Conservation (phyloP, 2,888 invertebrate genomes). For the Merodon equestris region DNA sequence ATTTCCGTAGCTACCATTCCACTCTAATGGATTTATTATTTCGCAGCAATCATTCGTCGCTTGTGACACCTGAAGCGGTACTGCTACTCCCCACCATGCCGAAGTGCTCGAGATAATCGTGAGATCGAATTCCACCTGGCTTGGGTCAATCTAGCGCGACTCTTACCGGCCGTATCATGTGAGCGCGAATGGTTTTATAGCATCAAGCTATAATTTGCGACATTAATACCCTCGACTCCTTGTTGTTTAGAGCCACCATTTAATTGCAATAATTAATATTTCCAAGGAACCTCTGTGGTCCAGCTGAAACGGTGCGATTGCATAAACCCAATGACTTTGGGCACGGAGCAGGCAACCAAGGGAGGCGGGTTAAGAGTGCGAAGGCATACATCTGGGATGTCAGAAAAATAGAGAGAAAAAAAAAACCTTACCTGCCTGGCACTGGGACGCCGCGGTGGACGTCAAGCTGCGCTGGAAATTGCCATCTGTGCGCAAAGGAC, state of each 20-base stretch:
- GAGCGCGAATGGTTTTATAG: slow-evolving; percentile 35
- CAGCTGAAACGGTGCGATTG: slow-evolving; percentile 52
- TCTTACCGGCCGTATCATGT: too few relatives aligned
- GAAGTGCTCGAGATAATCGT: slow-evolving; percentile 1
- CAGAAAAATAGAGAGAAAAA: slow-evolving; percentile 19
- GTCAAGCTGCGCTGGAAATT: slow-evolving; percentile 65
- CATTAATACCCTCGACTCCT: slow-evolving; percentile 65
- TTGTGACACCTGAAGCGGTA: slow-evolving; percentile 39
- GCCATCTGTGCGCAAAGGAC: slow-evolving; percentile 48
- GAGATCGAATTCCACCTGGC: slow-evolving; percentile 49
- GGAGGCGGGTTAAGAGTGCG: slow-evolving; percentile 28
- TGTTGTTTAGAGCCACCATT: slow-evolving; percentile 64
- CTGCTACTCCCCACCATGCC: background rate
- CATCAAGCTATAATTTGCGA: slow-evolving; percentile 57
- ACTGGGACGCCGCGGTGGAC: slow-evolving; percentile 32
- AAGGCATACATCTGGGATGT: slow-evolving; percentile 66
- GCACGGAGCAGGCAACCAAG: background rate
- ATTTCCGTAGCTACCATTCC: slow-evolving; percentile 23
- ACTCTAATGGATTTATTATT: slow-evolving; percentile 64
- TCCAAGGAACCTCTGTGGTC: slow-evolving; percentile 27
- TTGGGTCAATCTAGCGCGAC: slow-evolving; percentile 47
- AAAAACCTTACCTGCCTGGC: too few relatives aligned
- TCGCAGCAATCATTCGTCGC: slow-evolving; percentile 54
- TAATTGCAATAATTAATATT: slow-evolving; percentile 65
- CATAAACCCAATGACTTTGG: slow-evolving; percentile 51